Percentiles rank a stretch among this genome's conserved stretches.
phyloP scores from a whole-genome alignment of 2,113 vertebrate genomes.

The Plestiodon gilberti region DNA sequence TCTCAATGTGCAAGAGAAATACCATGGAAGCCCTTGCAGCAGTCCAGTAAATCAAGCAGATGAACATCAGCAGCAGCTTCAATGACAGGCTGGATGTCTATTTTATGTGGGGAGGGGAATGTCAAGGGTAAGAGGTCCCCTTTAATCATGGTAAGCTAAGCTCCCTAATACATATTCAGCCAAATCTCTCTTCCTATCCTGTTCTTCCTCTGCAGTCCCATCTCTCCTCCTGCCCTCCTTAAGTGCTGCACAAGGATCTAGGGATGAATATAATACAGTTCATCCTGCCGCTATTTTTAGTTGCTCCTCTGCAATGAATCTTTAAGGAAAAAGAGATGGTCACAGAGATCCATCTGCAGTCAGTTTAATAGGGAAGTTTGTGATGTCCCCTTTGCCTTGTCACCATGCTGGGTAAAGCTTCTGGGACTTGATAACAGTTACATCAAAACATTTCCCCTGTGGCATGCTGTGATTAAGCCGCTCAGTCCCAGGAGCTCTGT shows the following conservation, averaged over 20 bases:
- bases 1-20: constrained; percentile 17
- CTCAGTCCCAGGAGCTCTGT: not conserved
- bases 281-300: constrained; percentile 51
- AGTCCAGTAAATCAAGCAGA: constrained; percentile 38
- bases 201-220: not conserved
- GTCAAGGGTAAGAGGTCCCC: constrained; percentile 32
- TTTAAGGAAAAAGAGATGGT: constrained; percentile 35
- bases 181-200: not conserved
- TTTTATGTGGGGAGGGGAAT: constrained; percentile 34
- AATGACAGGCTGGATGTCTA: constrained; percentile 14
- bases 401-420: not conserved
- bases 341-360: constrained; percentile 24
- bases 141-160: constrained; percentile 46
- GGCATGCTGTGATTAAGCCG: not conserved
- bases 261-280: constrained; percentile 42
- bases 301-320: constrained; percentile 35
- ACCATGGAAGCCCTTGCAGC: constrained; percentile 21
- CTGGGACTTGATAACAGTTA: constrained; percentile 4
- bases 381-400: constrained; percentile 41
- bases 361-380: constrained; percentile 29
- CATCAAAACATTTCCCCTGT: not conserved
- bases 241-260: constrained; percentile 33
- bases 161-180: constrained; percentile 45
- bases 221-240: not conserved
- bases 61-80: not conserved